Conservation (phyloP, 2,113 vertebrate species). For the Elephantulus edwardii region DNA sequence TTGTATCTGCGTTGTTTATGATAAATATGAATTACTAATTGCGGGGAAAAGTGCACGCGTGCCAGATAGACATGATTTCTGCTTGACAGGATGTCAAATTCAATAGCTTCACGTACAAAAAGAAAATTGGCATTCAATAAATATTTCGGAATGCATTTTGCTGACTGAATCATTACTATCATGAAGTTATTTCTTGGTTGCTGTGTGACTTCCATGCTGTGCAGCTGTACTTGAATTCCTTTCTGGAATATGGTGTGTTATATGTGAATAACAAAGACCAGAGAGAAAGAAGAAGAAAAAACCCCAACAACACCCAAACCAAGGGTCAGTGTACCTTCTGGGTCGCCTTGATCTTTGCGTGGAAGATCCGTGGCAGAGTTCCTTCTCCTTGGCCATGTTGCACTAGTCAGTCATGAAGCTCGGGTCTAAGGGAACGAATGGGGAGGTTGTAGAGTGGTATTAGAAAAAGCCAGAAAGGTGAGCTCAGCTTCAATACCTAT, state of each 20-base stretch:
- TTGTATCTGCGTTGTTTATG: not conserved
- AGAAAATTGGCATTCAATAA: not conserved
- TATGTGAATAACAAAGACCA: not conserved
- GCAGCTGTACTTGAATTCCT: not conserved
- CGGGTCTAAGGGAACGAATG: not conserved
- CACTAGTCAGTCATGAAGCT: not conserved
- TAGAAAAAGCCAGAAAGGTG: not conserved
- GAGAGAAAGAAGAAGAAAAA: not conserved
- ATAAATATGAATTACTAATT: not conserved
- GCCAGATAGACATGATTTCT: constrained; percentile 6
- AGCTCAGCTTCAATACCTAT: not conserved
- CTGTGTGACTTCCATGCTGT: not conserved
- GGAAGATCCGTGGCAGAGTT: not conserved
- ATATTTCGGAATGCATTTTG: constrained; percentile 16
- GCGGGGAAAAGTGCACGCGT: not conserved
- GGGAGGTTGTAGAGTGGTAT: not conserved
- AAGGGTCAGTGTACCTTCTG: not conserved
- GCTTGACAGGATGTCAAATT: not conserved
- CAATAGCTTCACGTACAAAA: not conserved
- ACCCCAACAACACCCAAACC: too few species aligned
- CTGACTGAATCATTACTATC: not conserved
- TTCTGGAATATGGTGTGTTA: not conserved
- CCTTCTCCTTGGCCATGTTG: not conserved
- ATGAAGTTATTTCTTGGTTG: not conserved
- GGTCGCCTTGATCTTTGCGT: not conserved